Percentiles rank a stretch among this genome's conserved stretches.
Conservation (phyloP, 2,888 invertebrate genomes). For the Drosophila ezoana region DNA sequence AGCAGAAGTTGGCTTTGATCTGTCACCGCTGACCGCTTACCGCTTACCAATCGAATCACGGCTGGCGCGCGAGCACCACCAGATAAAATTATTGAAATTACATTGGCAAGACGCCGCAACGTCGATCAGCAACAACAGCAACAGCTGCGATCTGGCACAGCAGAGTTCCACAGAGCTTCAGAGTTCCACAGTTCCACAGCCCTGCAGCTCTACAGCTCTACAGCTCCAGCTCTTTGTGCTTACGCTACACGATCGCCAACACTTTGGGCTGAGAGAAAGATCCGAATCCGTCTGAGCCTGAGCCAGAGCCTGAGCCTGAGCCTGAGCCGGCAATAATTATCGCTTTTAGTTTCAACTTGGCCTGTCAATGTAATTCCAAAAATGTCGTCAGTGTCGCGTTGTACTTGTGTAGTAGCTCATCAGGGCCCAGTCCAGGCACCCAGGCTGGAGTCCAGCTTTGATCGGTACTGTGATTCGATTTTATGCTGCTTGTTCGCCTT, state of each 20-base stretch:
- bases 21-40: slow-evolving; percentile 57
- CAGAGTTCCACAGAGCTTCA: background rate
- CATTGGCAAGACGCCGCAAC: slow-evolving; percentile 76
- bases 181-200: background rate
- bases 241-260: slow-evolving; percentile 72
- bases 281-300: slow-evolving; percentile 37
- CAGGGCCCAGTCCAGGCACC: slow-evolving; percentile 28
- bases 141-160: slow-evolving; percentile 39
- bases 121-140: slow-evolving; percentile 63
- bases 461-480: slow-evolving; percentile 65
- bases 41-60: slow-evolving; percentile 75
- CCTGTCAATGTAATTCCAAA: slow-evolving; percentile 83
- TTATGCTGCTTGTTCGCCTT: slow-evolving; percentile 9
- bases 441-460: slow-evolving; percentile 27
- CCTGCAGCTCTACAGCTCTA: background rate
- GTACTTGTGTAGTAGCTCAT: slow-evolving; percentile 70
- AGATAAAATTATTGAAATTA: slow-evolving; percentile 84
- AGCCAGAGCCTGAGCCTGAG: slow-evolving; percentile 6
- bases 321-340: slow-evolving; percentile 69
- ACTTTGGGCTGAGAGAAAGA: slow-evolving; percentile 53
- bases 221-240: slow-evolving; percentile 46
- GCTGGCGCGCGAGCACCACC: slow-evolving; percentile 73
- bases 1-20: slow-evolving; percentile 64
- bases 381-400: slow-evolving; percentile 82
- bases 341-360: slow-evolving; percentile 77